These are phyloP conservation scores for Sebastes aleutianus DNA, from an alignment of 2,797 vertebrate species.

Conservation along the genomic window DNA sequence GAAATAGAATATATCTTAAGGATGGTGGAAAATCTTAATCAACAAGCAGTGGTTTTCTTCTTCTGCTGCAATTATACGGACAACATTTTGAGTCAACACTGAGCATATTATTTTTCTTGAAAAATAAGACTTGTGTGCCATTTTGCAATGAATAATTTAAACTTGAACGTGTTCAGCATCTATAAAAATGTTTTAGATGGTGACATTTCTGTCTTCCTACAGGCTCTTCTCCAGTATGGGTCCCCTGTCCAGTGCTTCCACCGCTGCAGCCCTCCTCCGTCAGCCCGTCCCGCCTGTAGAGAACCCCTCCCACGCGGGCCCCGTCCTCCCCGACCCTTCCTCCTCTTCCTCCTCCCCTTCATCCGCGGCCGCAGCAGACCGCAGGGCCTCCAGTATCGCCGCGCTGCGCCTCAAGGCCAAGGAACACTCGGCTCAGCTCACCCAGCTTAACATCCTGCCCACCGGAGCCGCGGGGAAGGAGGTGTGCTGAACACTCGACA, in stretches of 20 bases:
- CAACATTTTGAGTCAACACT: not conserved
- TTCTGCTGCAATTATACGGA: not conserved
- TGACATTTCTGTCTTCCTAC: slow-evolving; percentile 36
- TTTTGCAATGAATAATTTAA: not conserved
- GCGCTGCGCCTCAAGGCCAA: slow-evolving; percentile 97
- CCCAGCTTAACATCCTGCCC: slow-evolving; percentile 97
- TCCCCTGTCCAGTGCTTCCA: slow-evolving; percentile 94
- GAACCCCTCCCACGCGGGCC: slow-evolving; percentile 83
- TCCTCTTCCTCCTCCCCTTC: slow-evolving; percentile 82
- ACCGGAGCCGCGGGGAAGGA: slow-evolving; percentile 92
- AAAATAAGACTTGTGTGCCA: not conserved
- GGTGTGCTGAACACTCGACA: slow-evolving; percentile 90
- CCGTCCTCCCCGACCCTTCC: slow-evolving; percentile 89
- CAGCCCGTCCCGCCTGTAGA: slow-evolving; percentile 90
- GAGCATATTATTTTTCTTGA: not conserved
- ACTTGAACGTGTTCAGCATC: not conserved
- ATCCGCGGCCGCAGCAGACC: slow-evolving; percentile 87
- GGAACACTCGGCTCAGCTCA: slow-evolving; percentile 98
- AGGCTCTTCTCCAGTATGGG: slow-evolving; percentile 98
- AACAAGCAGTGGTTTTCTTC: not conserved
- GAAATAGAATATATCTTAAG: not conserved
- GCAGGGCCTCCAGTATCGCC: slow-evolving; percentile 96
- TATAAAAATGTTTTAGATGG: not conserved
- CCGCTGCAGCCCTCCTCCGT: slow-evolving; percentile 91
- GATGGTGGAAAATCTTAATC: not conserved